Percentiles rank a stretch among this genome's conserved stretches.
Evolutionary conservation across 2,797 vertebrate genomes (phyloP).

Genomic region (Macrochelys suwanniensis): DNA sequence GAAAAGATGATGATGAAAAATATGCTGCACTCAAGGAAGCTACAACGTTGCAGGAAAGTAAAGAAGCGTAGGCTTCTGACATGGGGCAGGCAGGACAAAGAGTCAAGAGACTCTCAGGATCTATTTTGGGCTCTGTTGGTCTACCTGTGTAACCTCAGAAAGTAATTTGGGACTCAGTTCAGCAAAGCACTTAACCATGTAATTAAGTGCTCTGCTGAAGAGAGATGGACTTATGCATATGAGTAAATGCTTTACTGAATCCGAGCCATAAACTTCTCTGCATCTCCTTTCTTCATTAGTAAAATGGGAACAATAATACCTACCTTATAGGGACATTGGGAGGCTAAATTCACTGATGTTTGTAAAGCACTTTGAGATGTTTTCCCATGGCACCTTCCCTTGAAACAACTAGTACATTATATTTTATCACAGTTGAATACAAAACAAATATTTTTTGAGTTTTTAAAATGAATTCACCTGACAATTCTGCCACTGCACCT

Average conservation of each 20-base stretch:
- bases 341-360: neutral
- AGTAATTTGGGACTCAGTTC: slow-evolving; percentile 51
- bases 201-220: slow-evolving; percentile 37
- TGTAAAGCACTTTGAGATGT: neutral
- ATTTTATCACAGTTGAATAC: neutral
- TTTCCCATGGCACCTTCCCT: too few species aligned
- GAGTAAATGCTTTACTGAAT: slow-evolving; percentile 12
- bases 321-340: neutral
- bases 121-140: slow-evolving; percentile 57
- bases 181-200: slow-evolving; percentile 37
- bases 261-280: neutral
- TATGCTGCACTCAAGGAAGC: neutral
- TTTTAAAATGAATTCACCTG: neutral
- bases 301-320: neutral
- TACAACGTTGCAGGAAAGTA: neutral
- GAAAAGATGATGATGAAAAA: neutral
- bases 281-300: neutral
- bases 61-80: neutral
- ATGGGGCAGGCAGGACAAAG: neutral
- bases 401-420: neutral
- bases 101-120: neutral
- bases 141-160: slow-evolving; percentile 27
- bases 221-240: slow-evolving; percentile 26
- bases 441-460: neutral
- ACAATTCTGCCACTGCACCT: neutral